Conservation (phyloP, 2,113 vertebrate genomes). For the Dryoscopus gambensis region DNA sequence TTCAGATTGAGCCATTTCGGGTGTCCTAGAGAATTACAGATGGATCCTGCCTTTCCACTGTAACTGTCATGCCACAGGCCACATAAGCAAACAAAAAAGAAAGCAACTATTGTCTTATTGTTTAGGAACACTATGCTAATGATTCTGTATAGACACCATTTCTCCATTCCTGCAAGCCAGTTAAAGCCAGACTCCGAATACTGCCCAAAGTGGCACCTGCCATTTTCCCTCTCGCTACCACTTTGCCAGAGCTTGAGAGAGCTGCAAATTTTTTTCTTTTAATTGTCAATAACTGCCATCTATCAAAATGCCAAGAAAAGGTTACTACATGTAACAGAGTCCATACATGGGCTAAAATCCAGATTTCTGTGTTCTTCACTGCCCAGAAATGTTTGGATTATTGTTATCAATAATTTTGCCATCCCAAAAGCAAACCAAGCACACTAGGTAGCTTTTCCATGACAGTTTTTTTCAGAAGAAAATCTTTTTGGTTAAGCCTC, state of each 20-base stretch:
- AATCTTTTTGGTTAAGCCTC: not conserved
- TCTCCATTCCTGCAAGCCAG: not conserved
- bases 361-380: not conserved
- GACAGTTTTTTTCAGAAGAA: not conserved
- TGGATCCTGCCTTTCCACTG: not conserved
- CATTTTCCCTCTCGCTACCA: not conserved
- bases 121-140: not conserved
- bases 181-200: not conserved
- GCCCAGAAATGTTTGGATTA: rapidly evolving
- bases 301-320: not conserved
- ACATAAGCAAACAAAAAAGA: not conserved
- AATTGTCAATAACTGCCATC: not conserved
- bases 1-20: not conserved
- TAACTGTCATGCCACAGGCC: not conserved
- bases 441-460: not conserved
- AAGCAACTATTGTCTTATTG: not conserved
- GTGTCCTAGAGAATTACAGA: not conserved
- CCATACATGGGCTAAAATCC: not conserved
- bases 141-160: not conserved
- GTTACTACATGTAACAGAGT: not conserved
- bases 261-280: not conserved
- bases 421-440: not conserved
- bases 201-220: not conserved
- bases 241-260: not conserved
- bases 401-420: not conserved